Evolutionary conservation across 2,797 vertebrate species (phyloP), one percentile per base, ranked within the genome.

Genomic region (Buceros bicornis): DNA sequence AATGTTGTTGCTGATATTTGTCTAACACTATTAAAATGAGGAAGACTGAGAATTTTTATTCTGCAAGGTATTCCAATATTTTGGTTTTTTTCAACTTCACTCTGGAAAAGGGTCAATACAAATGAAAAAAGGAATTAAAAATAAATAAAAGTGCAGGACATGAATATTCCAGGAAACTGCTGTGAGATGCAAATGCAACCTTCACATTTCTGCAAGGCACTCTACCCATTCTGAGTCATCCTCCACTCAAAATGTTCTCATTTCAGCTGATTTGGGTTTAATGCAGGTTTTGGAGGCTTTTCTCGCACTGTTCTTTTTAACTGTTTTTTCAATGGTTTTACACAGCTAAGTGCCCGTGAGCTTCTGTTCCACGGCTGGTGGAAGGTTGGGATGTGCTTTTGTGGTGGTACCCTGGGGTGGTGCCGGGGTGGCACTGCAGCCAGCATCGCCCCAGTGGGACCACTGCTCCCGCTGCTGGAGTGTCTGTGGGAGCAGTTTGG

Each of bases 381-480:
- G 8, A 11, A 21, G n/a, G 43, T 5, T 0, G 5, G 33, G 76
- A 25, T 16, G 24, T 5, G 22, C 28, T 15, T 40, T 60, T 16
- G 20, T 4, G 16, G 13, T 4, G 28, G 31, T 1, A 1, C 15
- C 19, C 43, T 20, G 31, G 28, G 29, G 7, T 2, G 6, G 31
- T 12, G 17, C 18, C 48, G 5, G 40, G 33, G 33, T 3, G 25
- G 25, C 3, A 10, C 3, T 3, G 17, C 45, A 25, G 45, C 16
- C 31, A 14, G 61, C 35, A 29, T 29, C 0, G 3, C 3, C 10
- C 42, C 33, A 6, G 10, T 1, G 5, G 78, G 25, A 57, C 54
- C 4, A 0, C 56, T 1, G 5, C 8, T 20, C 12, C 17, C 0
- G 2, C 37, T 19, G 57, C 40, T 3, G 35, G 13, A 28, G 20